phyloP scores from a whole-genome alignment of 2,113 vertebrate species.

The Nicator chloris region DNA sequence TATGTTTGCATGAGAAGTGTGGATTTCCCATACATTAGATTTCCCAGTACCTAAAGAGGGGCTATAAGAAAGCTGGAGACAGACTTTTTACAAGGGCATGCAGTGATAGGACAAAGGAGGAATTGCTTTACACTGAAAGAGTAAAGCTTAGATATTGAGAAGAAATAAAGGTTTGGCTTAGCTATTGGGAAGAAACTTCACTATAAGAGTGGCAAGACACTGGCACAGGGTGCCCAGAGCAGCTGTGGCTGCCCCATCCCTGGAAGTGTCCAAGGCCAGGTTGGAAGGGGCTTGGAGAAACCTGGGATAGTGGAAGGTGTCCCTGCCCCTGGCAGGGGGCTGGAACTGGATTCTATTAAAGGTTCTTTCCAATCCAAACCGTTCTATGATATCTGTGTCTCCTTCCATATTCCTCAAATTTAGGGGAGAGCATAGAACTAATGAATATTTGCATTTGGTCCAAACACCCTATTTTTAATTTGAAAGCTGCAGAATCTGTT shows the following conservation, averaged over 20 bases:
- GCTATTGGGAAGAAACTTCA: background rate
- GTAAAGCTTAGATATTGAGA: background rate
- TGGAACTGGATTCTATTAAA: background rate
- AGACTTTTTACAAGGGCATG: background rate
- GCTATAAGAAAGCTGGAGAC: background rate
- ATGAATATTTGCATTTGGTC: background rate
- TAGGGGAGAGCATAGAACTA: background rate
- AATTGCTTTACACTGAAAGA: background rate
- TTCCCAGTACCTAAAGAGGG: background rate
- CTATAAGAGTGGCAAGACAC: background rate
- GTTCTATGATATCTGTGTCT: background rate
- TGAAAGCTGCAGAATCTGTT: background rate
- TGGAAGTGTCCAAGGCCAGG: background rate
- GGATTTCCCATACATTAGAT: background rate
- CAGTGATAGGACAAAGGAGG: background rate
- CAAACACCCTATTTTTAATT: background rate
- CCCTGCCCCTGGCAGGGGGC: background rate
- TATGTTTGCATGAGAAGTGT: background rate
- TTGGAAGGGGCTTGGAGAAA: fast-evolving
- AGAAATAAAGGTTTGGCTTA: background rate
- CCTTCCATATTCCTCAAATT: background rate
- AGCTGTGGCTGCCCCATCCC: background rate
- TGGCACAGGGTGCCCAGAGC: fast-evolving
- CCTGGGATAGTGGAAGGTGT: background rate
- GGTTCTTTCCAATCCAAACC: background rate